phyloP scores from a whole-genome alignment of 2,797 vertebrate species.

The Argya squamiceps region DNA sequence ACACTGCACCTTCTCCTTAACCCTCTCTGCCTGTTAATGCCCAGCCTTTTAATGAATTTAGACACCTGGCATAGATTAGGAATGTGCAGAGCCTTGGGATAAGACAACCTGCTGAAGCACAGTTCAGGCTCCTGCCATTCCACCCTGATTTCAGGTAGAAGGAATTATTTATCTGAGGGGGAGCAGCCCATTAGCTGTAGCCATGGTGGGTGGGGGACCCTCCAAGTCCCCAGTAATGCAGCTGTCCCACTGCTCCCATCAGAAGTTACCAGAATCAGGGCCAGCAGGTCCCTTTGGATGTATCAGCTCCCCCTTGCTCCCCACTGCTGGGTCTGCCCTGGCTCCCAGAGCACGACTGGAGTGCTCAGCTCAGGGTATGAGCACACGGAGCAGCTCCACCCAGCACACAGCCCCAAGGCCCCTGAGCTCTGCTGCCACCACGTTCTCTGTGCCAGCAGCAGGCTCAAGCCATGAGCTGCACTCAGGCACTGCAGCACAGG shows the following conservation, averaged over 20 bases:
- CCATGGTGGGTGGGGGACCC: neutral
- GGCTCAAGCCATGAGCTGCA: neutral
- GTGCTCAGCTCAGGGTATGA: neutral
- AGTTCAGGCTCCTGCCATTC: neutral
- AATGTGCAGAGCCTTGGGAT: neutral
- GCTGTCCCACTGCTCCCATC: neutral
- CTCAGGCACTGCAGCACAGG: accelerated
- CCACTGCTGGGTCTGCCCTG: neutral
- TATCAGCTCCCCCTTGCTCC: neutral
- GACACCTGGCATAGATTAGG: neutral
- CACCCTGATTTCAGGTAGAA: neutral
- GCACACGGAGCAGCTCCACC: neutral
- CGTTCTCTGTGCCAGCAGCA: neutral
- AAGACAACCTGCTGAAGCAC: neutral
- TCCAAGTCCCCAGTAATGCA: neutral
- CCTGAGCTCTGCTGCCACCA: neutral
- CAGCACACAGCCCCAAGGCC: neutral
- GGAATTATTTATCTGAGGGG: neutral
- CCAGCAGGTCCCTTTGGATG: neutral
- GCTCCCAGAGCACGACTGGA: neutral
- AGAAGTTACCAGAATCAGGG: neutral
- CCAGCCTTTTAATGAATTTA: neutral
- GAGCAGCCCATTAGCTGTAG: neutral
- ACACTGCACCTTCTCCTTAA: neutral
- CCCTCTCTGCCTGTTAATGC: neutral